Percentiles rank a stretch among this genome's conserved stretches.
These are phyloP conservation scores for Hypomesus transpacificus DNA, from an alignment of 2,113 vertebrate genomes.

Conservation along the genomic window DNA sequence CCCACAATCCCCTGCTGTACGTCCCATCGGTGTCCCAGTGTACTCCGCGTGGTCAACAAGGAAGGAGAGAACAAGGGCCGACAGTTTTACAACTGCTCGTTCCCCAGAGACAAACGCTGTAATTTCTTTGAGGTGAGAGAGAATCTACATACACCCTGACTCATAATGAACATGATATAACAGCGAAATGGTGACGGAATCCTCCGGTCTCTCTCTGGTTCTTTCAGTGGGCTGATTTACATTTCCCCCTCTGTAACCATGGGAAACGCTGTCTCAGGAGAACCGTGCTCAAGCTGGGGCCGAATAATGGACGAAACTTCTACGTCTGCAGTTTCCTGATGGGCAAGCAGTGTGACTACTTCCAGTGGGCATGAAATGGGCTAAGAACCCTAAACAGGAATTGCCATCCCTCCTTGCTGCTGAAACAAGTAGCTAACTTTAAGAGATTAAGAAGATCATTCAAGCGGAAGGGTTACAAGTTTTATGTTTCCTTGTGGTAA, in stretches of 20 bases:
- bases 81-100: constrained; percentile 82
- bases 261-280: constrained; percentile 82
- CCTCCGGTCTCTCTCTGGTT: constrained; percentile 29
- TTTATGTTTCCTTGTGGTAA: no score
- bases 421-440: no score
- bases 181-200: neutral
- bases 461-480: no score
- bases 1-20: constrained; percentile 71
- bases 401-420: constrained; percentile 63
- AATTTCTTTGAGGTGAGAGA: constrained; percentile 82
- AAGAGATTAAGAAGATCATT: no score
- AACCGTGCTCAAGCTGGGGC: constrained; percentile 89
- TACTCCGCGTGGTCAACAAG: constrained; percentile 82
- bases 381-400: constrained; percentile 35
- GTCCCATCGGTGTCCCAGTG: constrained; percentile 71
- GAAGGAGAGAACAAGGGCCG: constrained; percentile 87
- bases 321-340: constrained; percentile 80
- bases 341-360: constrained; percentile 78
- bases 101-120: constrained; percentile 77
- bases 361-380: constrained; percentile 78
- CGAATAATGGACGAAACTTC: constrained; percentile 88
- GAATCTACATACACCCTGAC: neutral
- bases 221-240: constrained; percentile 87
- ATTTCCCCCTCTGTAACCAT: constrained; percentile 86
- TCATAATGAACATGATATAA: neutral